Conservation (phyloP, 2,888 invertebrate genomes). For the Drosophila prostipennis region DNA sequence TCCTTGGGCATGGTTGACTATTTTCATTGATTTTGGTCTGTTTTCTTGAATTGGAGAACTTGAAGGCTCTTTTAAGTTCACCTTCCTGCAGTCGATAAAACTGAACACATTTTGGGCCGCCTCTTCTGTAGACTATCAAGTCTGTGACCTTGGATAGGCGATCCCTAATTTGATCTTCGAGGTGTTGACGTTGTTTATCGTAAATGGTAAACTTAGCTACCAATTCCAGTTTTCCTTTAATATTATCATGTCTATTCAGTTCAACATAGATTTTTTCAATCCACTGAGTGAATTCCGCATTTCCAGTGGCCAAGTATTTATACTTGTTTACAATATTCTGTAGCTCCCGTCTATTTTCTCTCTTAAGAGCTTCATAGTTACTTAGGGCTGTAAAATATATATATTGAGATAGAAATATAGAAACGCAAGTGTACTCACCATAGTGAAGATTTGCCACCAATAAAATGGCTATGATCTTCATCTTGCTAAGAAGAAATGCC, state of each 20-base stretch:
- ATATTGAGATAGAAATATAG: background rate
- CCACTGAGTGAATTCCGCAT: background rate
- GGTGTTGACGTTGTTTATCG: background rate
- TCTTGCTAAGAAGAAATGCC: background rate
- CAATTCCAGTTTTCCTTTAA: background rate
- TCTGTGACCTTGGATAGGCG: background rate
- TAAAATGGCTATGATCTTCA: background rate
- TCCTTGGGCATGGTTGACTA: too few relatives aligned
- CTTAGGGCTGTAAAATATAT: background rate
- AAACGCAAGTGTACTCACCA: background rate
- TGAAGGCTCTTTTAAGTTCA: background rate
- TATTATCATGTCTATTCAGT: too few relatives aligned
- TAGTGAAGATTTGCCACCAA: background rate
- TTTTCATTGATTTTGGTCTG: too few relatives aligned
- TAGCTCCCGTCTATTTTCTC: background rate
- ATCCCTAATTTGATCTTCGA: background rate
- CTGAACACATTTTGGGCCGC: background rate
- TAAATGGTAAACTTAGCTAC: rapidly evolving
- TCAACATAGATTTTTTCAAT: background rate
- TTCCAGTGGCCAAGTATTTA: background rate
- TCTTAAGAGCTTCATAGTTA: too few relatives aligned
- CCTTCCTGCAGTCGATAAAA: background rate
- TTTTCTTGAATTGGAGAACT: background rate
- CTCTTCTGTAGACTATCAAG: background rate
- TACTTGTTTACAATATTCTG: background rate